A percentile compares a stretch with the other conserved stretches of the same genome.
Evolutionary conservation across 2,113 vertebrate genomes (phyloP).

Genomic region (Serranochromis macrocephalus): DNA sequence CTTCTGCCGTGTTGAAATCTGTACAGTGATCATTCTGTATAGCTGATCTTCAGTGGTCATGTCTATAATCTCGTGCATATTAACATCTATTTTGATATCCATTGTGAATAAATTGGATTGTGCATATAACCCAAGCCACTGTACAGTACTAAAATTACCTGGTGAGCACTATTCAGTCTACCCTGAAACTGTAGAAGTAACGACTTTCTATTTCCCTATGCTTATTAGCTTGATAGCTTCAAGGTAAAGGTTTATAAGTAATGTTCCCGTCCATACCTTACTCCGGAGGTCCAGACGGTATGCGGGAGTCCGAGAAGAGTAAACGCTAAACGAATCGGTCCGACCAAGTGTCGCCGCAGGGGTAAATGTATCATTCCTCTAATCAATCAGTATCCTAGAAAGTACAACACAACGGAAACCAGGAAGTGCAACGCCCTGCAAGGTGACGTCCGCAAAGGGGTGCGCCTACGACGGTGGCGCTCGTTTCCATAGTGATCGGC

Average conservation of each 20-base stretch:
- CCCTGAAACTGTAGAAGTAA: not conserved
- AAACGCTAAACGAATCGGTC: conserved; percentile 47
- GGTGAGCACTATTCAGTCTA: not conserved
- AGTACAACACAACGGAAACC: conserved; percentile 13
- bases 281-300: not conserved
- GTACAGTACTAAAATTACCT: not conserved
- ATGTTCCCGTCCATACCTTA: conserved; percentile 30
- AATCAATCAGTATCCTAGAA: not conserved
- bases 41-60: not conserved
- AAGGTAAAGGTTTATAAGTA: not conserved
- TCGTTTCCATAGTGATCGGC: conserved; percentile 25
- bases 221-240: not conserved
- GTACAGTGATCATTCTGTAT: not conserved
- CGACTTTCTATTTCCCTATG: not conserved
- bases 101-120: not conserved
- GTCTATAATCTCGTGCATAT: not conserved
- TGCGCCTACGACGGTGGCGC: not conserved
- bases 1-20: not conserved
- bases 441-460: conserved; percentile 11
- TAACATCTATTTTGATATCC: not conserved
- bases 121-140: not conserved
- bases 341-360: conserved; percentile 6
- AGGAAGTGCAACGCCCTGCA: conserved; percentile 43
- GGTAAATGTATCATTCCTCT: conserved; percentile 39
- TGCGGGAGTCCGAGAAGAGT: conserved; percentile 54